Evolutionary conservation across 2,113 vertebrate genomes (phyloP).

Genomic region (Lophotis ruficrista): DNA sequence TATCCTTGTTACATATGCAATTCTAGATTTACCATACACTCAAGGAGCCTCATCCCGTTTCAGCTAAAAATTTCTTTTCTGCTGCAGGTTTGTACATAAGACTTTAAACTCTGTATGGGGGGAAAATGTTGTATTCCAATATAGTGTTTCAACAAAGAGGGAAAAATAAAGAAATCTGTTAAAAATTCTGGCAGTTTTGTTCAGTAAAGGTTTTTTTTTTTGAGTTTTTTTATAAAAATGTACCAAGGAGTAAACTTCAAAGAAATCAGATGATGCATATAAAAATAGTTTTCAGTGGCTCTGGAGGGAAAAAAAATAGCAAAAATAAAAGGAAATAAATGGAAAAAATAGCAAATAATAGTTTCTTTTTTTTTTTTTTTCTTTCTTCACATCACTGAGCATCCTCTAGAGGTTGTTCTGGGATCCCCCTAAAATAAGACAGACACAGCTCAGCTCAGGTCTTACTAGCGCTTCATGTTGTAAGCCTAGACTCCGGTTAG

Average conservation of each 20-base stretch:
- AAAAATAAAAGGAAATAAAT: conserved; percentile 50
- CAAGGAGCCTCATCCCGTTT: not conserved
- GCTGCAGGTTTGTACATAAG: not conserved
- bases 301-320: conserved; percentile 55
- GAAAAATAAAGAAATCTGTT: conserved; percentile 59
- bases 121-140: not conserved
- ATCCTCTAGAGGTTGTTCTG: conserved; percentile 87
- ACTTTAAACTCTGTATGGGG: not conserved
- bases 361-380: not conserved
- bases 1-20: not conserved
- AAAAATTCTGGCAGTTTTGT: conserved; percentile 57
- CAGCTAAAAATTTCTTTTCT: not conserved
- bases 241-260: conserved; percentile 63
- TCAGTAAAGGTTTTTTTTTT: conserved; percentile 23
- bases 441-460: not conserved
- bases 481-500: not conserved
- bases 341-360: not conserved
- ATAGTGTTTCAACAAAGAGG: not conserved
- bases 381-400: conserved; percentile 89
- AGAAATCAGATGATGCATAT: conserved; percentile 69
- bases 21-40: not conserved
- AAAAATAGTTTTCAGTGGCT: conserved; percentile 85
- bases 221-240: conserved; percentile 66
- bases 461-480: not conserved
- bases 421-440: conserved; percentile 83